phyloP scores from a whole-genome alignment of 37 sponge, comb jelly and placozoan genomes.

The Axinella damicornis region DNA sequence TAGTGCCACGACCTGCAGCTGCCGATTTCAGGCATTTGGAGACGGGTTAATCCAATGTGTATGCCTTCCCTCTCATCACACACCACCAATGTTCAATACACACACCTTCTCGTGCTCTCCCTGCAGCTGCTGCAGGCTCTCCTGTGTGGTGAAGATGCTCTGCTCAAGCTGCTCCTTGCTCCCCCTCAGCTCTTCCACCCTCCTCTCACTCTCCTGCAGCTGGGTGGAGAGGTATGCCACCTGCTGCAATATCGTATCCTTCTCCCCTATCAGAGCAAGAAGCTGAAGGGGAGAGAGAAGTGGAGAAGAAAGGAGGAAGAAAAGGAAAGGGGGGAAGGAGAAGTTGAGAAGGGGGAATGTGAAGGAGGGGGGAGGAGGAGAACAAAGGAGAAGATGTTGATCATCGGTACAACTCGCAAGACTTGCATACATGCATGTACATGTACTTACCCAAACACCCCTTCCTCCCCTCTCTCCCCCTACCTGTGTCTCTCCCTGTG shows the following conservation, averaged over 20 bases:
- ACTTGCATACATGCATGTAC: not conserved
- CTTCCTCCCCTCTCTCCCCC: too few relatives aligned
- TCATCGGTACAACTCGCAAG: too few relatives aligned
- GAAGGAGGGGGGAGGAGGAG: too few relatives aligned
- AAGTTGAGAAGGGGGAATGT: too few relatives aligned
- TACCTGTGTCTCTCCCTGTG: not conserved
- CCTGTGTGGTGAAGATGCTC: conserved; percentile 54
- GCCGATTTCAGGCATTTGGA: too few relatives aligned
- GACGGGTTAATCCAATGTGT: too few relatives aligned
- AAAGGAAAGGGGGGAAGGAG: too few relatives aligned
- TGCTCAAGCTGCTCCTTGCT: conserved; percentile 78
- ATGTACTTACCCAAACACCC: not conserved
- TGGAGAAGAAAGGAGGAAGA: too few relatives aligned
- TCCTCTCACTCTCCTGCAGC: conserved; percentile 26
- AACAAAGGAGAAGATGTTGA: too few relatives aligned
- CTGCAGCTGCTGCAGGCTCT: conserved; percentile 58
- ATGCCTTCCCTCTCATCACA: not conserved
- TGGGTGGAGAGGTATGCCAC: not conserved
- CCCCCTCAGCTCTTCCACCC: conserved; percentile 64
- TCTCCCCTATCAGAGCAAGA: conserved; percentile 30
- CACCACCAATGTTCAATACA: too few relatives aligned
- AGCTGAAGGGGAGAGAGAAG: conserved; percentile 7
- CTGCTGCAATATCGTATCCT: not conserved
- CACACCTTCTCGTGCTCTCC: conserved; percentile 40
- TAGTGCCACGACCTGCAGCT: too few relatives aligned